Conservation (phyloP, 2,797 vertebrate species). For the Phrynocephalus vlangalii region DNA sequence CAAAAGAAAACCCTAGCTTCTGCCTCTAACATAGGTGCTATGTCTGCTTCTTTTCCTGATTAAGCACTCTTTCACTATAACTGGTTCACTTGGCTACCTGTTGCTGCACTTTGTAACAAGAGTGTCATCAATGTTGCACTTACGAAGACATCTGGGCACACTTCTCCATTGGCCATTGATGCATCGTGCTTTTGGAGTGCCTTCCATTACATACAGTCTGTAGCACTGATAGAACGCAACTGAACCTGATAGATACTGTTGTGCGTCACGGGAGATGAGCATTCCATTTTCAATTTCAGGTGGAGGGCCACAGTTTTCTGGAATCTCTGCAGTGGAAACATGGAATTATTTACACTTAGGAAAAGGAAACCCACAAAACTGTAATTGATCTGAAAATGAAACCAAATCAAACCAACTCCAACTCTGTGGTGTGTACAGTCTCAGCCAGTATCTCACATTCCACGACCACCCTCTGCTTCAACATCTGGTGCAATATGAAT, state of each 20-base stretch:
- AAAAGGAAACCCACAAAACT: background rate
- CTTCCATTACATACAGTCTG: slow-evolving; percentile 32
- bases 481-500: too few relatives aligned
- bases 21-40: background rate
- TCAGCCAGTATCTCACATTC: background rate
- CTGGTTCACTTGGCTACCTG: background rate
- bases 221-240: slow-evolving; percentile 15
- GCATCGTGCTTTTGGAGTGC: slow-evolving; percentile 24
- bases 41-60: background rate
- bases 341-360: background rate
- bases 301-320: slow-evolving; percentile 21
- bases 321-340: slow-evolving; percentile 2
- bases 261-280: background rate
- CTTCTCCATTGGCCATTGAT: slow-evolving; percentile 21
- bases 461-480: too few relatives aligned
- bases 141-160: slow-evolving; percentile 24
- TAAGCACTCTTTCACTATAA: background rate
- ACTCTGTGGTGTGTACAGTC: background rate
- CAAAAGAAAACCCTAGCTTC: background rate
- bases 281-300: slow-evolving; percentile 15
- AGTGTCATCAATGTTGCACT: background rate
- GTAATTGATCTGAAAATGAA: too few relatives aligned
- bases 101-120: too few relatives aligned
- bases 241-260: background rate
- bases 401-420: background rate